Conservation (phyloP, 92 coral and sea anemone species). For the Virgularia gustaviana region DNA sequence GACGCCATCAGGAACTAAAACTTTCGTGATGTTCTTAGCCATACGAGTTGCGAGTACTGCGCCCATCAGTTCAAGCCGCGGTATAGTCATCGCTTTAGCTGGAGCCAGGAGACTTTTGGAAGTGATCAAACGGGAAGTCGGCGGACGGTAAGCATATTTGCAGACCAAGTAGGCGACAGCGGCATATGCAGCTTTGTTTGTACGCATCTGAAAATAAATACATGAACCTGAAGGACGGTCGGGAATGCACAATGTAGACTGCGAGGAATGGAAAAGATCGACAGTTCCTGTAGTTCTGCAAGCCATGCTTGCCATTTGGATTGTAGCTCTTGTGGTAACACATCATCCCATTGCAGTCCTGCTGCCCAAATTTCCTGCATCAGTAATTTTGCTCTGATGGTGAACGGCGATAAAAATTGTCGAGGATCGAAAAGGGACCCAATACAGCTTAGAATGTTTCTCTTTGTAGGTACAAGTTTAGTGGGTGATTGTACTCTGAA, state of each 20-base stretch:
- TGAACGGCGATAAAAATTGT: slow-evolving; percentile 47
- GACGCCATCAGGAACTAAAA: not conserved
- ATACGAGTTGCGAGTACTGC: slow-evolving; percentile 17
- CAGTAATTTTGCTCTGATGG: slow-evolving; percentile 41
- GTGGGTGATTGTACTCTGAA: slow-evolving; percentile 25
- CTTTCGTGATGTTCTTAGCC: slow-evolving; percentile 2
- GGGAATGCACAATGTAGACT: slow-evolving; percentile 26
- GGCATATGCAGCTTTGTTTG: slow-evolving; percentile 33
- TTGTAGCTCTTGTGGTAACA: not conserved
- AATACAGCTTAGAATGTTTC: slow-evolving; percentile 43
- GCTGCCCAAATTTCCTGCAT: slow-evolving; percentile 45
- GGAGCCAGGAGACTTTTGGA: slow-evolving; percentile 25
- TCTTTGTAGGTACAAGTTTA: slow-evolving; percentile 32
- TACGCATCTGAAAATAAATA: slow-evolving; percentile 36
- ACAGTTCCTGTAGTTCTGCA: slow-evolving; percentile 18
- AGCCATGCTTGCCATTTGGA: slow-evolving; percentile 25
- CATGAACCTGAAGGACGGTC: slow-evolving; percentile 28
- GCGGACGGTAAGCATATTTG: not conserved
- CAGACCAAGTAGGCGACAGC: slow-evolving; percentile 29
- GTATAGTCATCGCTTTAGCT: slow-evolving; percentile 31
- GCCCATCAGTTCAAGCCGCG: slow-evolving; percentile 30
- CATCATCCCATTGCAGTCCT: slow-evolving; percentile 34
- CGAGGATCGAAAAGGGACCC: slow-evolving; percentile 49
- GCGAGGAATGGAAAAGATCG: slow-evolving; percentile 10
- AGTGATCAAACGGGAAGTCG: slow-evolving; percentile 18